Evolutionary conservation across 2,113 vertebrate species (phyloP), one percentile per base, ranked within the genome.

Genomic region (Condylura cristata): DNA sequence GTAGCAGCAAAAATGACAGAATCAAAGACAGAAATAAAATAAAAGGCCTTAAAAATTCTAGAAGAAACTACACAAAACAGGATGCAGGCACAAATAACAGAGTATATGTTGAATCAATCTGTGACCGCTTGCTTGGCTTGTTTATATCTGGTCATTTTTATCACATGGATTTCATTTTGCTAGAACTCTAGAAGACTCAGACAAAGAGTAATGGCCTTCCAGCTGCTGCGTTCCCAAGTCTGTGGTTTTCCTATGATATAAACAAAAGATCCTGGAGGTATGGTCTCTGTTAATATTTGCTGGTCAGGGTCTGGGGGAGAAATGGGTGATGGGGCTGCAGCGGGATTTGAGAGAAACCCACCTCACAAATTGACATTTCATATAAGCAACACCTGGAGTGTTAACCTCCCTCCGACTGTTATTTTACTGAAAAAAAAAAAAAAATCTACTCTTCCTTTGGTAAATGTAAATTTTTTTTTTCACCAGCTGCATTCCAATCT

Each of bases 141-240:
- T 98, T 98, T 98, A 97, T 94, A 93, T 81, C 96, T 97, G 93
- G 93, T 96, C 97, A 95, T 96, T 93, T 97, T 96, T 96, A 97
- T 98, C 97, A 98, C 98, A 96, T 97, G 98, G 91, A 95, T 96
- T 97, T 97, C 96, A 97, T 98, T 98, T 97, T 97, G 94, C 97
- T 96, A 91, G 92, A 97, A 97, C 85, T 97, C 96, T 96, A 97
- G 95, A 97, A 96, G 81, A 95, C 75, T 89, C 93, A 88, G 97
- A 97, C 97, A 98, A 97, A 98, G 98, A 98, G 96, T 96, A 97
- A 98, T 87, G 95, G 97, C 92, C 89, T 95, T 91, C 96, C 97
- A 98, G 97, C 97, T 98, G 98, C 97, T 97, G 89, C 51, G 63
- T 96, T 92, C 98, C 97, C 97, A 98, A 87, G 93, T 97, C 94